Evolutionary conservation across 2,888 invertebrate species (phyloP).

Genomic region (Drosophila paranaensis): DNA sequence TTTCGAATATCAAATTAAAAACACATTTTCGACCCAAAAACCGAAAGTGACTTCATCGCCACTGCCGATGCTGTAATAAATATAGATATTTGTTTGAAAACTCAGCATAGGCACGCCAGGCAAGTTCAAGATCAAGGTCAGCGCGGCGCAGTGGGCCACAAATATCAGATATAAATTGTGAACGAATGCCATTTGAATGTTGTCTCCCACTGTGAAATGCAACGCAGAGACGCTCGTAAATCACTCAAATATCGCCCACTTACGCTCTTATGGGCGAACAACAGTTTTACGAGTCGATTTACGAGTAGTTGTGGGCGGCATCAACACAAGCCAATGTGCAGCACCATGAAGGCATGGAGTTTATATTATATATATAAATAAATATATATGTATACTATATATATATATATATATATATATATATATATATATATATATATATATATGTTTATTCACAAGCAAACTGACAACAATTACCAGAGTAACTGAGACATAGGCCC

Average conservation of each 20-base stretch:
- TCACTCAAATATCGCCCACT: slow-evolving; percentile 74
- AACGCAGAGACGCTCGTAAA: slow-evolving; percentile 65
- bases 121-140: slow-evolving; percentile 78
- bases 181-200: slow-evolving; percentile 72
- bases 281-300: slow-evolving; percentile 52
- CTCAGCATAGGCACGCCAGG: slow-evolving; percentile 27
- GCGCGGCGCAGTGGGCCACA: slow-evolving; percentile 3
- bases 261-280: slow-evolving; percentile 13
- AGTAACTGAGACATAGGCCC: slow-evolving; percentile 35
- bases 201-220: slow-evolving; percentile 63
- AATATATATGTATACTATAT: not conserved
- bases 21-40: slow-evolving; percentile 47
- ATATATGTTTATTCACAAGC: slow-evolving; percentile 10
- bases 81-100: not conserved
- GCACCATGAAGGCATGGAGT: slow-evolving; percentile 39
- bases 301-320: slow-evolving; percentile 59
- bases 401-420: not conserved
- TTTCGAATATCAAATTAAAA: slow-evolving; percentile 63
- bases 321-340: slow-evolving; percentile 51
- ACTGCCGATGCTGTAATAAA: slow-evolving; percentile 58
- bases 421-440: not conserved
- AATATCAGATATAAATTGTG: slow-evolving; percentile 37
- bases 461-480: slow-evolving; percentile 42
- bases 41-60: slow-evolving; percentile 44
- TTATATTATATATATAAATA: not conserved